phyloP scores from a whole-genome alignment of 2,797 vertebrate genomes.

The Myripristis jacobus region DNA sequence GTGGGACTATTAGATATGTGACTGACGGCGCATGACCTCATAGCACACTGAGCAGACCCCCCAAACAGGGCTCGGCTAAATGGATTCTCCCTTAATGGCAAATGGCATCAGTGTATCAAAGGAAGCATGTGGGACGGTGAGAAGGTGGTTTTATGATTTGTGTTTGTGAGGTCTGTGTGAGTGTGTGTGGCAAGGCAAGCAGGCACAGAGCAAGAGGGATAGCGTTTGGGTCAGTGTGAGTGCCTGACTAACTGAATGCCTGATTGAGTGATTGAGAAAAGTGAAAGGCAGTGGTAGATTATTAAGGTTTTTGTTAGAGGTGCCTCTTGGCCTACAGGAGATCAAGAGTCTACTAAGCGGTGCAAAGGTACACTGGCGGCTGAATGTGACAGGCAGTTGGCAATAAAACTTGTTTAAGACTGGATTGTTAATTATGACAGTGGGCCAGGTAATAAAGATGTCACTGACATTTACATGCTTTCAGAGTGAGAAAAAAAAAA shows the following conservation, averaged over 20 bases:
- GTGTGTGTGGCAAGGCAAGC: neutral
- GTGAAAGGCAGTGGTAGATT: neutral
- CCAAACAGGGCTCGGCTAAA: conserved; percentile 66
- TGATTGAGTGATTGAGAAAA: neutral
- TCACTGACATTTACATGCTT: neutral
- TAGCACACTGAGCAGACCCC: conserved; percentile 57
- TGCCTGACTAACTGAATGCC: neutral
- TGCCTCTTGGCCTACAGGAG: neutral
- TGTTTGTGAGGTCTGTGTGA: conserved; percentile 4
- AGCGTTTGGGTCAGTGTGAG: neutral
- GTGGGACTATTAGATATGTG: conserved; percentile 53
- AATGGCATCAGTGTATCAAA: conserved; percentile 59
- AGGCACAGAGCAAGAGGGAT: neutral
- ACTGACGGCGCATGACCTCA: conserved; percentile 69
- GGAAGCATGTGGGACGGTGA: conserved; percentile 36
- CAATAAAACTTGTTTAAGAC: neutral
- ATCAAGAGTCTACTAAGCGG: conserved; percentile 7
- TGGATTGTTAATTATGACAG: conserved; percentile 2
- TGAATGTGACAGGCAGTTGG: conserved; percentile 3
- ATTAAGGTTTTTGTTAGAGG: neutral
- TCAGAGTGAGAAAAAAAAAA: neutral
- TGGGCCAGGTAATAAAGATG: neutral
- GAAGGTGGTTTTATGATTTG: neutral
- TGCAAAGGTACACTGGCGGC: neutral
- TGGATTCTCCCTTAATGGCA: conserved; percentile 70